Base-by-base conservation (phyloP, 2,797 vertebrate genomes). In the Acestrorhynchus altus region DNA sequence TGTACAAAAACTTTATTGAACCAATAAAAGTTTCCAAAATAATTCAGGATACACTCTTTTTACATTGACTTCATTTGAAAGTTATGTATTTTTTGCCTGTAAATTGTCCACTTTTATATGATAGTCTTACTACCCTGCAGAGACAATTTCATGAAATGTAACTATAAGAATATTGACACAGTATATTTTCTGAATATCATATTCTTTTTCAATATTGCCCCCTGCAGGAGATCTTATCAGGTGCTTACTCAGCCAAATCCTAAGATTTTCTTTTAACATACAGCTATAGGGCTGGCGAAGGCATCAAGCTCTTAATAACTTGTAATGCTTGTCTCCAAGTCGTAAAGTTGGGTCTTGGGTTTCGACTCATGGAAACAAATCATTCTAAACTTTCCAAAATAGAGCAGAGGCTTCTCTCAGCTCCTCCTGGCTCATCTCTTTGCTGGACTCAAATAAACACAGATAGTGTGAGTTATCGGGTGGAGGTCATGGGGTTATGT, bases 401-500 rank as follows among this genome's bases (percentile, higher is more conserved):
- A 46, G 31, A 70, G 31, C 60, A 0, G 18, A 47, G 15, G 44
- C 15, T 51, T 68, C 47, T 68, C 65, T 28, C 24, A 11, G 44
- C 18, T 51, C 24, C 22, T 71, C 13, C 20, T 59, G 57, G 42
- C 64, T 59, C 52, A 10, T 51, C 65, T 51, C 52, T 4, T 2
- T 40, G 39, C 16, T 20, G 57, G 22, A 76, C 31, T 22, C 28
- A 18, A 16, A 42, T 39, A 65, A 46, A 76, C 59, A 70, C 31
- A n/a, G 31, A 39, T 35, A 60, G 64, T 77, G 49, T 57, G 54
- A 68, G 22, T 40, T 18, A 60, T 15, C 24, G 24, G 16, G 22
- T 24, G 4, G n/a, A 40, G 54, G 44, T 11, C 10, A 6, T 42
- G 9, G 10, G 67, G 39, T 16, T 49, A 12, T 10, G 65, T 79